These are phyloP conservation scores for Thunnus albacares DNA, from an alignment of 2,797 vertebrate genomes.

Conservation along the genomic window DNA sequence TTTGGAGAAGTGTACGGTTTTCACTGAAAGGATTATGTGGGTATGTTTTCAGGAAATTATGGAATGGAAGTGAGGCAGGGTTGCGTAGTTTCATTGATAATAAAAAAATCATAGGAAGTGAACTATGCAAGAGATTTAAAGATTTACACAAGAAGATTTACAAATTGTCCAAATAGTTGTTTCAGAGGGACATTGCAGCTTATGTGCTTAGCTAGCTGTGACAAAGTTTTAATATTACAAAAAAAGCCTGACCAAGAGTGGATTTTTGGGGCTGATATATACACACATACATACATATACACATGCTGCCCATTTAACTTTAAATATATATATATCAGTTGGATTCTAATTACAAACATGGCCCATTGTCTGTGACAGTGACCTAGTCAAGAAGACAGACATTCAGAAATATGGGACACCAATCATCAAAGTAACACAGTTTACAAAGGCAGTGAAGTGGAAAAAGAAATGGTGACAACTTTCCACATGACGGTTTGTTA, in stretches of 20 bases:
- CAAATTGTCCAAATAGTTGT: not conserved
- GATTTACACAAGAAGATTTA: not conserved
- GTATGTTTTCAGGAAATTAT: not conserved
- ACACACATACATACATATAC: too few relatives aligned
- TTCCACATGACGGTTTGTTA: not conserved
- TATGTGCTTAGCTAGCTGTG: not conserved
- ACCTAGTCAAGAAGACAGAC: not conserved
- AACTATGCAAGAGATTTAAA: not conserved
- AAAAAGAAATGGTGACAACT: not conserved
- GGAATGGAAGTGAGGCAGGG: not conserved
- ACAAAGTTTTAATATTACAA: not conserved
- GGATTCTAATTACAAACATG: not conserved
- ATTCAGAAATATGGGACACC: not conserved
- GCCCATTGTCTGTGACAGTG: not conserved
- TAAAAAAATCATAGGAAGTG: not conserved
- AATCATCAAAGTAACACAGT: not conserved
- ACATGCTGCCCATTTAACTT: too few relatives aligned
- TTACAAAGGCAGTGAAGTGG: not conserved
- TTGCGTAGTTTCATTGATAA: not conserved
- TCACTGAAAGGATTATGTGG: not conserved
- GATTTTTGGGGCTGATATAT: too few relatives aligned
- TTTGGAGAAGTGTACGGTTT: constrained; percentile 29
- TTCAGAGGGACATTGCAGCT: not conserved
- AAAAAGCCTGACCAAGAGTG: not conserved
- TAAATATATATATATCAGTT: too few relatives aligned